Evolutionary conservation across 2,113 vertebrate genomes (phyloP).

Genomic region (Hystrix cristata): DNA sequence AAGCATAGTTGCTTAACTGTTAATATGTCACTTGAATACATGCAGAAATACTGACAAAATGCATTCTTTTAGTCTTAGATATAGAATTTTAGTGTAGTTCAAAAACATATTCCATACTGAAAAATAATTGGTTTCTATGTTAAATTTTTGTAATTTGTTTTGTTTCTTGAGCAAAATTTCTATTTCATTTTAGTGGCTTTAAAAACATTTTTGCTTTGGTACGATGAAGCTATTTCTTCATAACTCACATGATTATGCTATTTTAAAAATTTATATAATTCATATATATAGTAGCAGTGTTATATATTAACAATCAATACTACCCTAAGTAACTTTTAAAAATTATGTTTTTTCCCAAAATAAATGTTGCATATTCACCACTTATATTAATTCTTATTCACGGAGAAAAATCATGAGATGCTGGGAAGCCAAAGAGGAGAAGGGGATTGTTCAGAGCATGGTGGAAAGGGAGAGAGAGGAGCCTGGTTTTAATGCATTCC

Average conservation of each 20-base stretch:
- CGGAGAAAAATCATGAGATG: slow-evolving; percentile 20
- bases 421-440: not conserved
- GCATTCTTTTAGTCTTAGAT: not conserved
- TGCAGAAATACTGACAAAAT: not conserved
- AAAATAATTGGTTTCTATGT: not conserved
- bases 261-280: not conserved
- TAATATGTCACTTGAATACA: not conserved
- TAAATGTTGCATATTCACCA: not conserved
- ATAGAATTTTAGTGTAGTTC: not conserved
- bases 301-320: not conserved
- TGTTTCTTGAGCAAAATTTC: not conserved
- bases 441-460: not conserved
- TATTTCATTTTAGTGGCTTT: not conserved
- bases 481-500: not conserved
- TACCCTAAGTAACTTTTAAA: slow-evolving; percentile 26
- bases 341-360: slow-evolving; percentile 32
- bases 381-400: slow-evolving; percentile 40
- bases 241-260: not conserved
- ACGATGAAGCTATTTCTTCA: not conserved
- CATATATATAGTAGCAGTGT: not conserved
- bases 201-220: not conserved
- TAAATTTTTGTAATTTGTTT: not conserved
- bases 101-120: not conserved
- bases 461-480: not conserved
- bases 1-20: not conserved